Base-by-base conservation (phyloP, 37 sponge, comb jelly and placozoan species). In the Crambe crambe region DNA sequence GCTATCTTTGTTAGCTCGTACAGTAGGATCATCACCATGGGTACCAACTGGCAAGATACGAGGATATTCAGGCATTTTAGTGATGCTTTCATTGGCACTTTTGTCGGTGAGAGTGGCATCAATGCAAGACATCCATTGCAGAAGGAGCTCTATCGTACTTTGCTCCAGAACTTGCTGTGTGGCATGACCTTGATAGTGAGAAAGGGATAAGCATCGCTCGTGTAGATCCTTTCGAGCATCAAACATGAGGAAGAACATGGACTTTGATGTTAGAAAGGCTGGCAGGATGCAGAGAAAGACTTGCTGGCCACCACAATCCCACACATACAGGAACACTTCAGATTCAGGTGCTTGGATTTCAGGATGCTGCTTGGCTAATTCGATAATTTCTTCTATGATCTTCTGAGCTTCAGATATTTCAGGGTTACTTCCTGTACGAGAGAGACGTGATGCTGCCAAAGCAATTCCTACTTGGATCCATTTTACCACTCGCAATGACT, bases 291-390 rank as follows among this genome's bases (percentile, higher is more conserved):
- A 79, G 6, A 82, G 79, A 39, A 89, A 89, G 22, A 78, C 68
- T 20, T 56, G 68, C 20, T 83, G 89, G 27, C 89, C 89, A 57
- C 89, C 89, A 89, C 89, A 78, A 60, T 89, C 89, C 88, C 88
- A 88, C 25, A 82, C 32, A 54, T 76, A 58, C 36, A 87, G 37
- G 27, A 68, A 31, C 10, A 79, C 69, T 27, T 80, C 72, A 3
- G 37, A 64, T 23, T 77, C 64, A 18, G 51, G 51, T 6, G 51
- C 51, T 47, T 47, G 51, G 51, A 47, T 47, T 6, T 47, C 51
- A 47, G 51, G 51, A 47, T 47, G 12, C 12, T 47, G 51, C 51
- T 47, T 47, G 51, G 51, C 51, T 47, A 12, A 47, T 47, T 47
- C 12, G 51, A 47, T 47, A 15, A 47, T 12, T 47, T 47, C 51